Percentiles rank a stretch among this genome's conserved stretches.
phyloP scores from a whole-genome alignment of 2,888 invertebrate species.

The Pecten maximus region DNA sequence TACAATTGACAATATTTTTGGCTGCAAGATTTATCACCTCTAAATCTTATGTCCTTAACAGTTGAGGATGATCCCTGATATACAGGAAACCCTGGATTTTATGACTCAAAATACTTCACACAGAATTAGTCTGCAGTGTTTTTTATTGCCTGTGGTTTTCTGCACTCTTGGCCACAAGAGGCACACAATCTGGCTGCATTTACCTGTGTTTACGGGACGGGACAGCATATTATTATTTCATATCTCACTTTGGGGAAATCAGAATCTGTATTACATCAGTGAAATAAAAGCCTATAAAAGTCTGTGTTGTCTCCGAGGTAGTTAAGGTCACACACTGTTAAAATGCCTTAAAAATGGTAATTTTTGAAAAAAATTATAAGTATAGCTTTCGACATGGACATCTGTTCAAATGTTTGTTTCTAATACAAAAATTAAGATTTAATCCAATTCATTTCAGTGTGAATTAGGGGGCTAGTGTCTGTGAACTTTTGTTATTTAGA shows the following conservation, averaged over 20 bases:
- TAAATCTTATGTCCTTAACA: too few species aligned
- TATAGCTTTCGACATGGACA: too few species aligned
- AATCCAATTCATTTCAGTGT: too few species aligned
- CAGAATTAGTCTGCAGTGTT: neutral
- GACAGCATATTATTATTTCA: neutral
- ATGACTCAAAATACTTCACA: too few species aligned
- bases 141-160: slow-evolving; percentile 23
- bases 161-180: neutral
- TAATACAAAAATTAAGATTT: too few species aligned
- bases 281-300: neutral
- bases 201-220: neutral
- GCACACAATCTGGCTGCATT: neutral
- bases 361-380: neutral
- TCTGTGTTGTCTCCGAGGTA: neutral
- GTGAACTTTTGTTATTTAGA: too few species aligned
- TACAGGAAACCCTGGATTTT: too few species aligned
- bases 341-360: neutral
- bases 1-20: too few species aligned
- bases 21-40: too few species aligned
- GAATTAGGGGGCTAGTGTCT: too few species aligned
- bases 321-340: neutral
- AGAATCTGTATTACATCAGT: neutral
- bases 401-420: too few species aligned
- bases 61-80: too few species aligned
- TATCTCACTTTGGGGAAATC: neutral